A percentile compares a stretch with the other conserved stretches of the same genome.
Evolutionary conservation across 1,140 invertebrate species (phyloP).

Genomic region (Trichonephila clavipes): DNA sequence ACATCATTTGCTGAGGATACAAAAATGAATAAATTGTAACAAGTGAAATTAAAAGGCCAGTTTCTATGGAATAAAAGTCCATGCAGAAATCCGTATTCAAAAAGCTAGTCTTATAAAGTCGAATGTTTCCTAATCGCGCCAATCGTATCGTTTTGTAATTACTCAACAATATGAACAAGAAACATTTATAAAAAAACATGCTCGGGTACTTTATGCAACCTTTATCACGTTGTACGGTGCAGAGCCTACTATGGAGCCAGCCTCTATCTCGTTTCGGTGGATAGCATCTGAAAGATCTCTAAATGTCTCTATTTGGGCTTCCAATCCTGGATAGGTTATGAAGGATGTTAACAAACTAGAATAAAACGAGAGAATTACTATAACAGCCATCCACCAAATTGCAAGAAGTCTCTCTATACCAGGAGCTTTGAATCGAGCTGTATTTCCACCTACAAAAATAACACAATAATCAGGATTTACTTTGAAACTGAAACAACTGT

Average conservation of each 20-base stretch:
- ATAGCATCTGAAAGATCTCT: background rate
- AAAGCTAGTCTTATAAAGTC: no score
- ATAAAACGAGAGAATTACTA: slow-evolving; percentile 10
- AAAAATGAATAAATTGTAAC: no score
- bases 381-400: slow-evolving; percentile 23
- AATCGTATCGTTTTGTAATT: no score
- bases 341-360: slow-evolving; percentile 25
- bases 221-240: slow-evolving; percentile 23
- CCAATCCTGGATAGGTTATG: slow-evolving; percentile 24
- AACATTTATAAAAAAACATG: no score
- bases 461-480: background rate
- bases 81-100: no score
- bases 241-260: slow-evolving; percentile 16
- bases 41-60: no score
- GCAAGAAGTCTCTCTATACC: background rate
- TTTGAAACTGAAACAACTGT: no score
- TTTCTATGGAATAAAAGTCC: no score
- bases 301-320: slow-evolving; percentile 36
- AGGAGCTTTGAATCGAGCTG: background rate
- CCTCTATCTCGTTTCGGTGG: slow-evolving; percentile 6
- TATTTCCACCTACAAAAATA: slow-evolving; percentile 2
- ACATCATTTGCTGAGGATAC: no score
- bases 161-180: no score
- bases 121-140: no score
- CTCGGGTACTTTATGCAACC: background rate